A percentile compares a stretch with the other conserved stretches of the same genome.
Evolutionary conservation across 2,797 vertebrate species (phyloP).

Genomic region (Lepus oiostolus): DNA sequence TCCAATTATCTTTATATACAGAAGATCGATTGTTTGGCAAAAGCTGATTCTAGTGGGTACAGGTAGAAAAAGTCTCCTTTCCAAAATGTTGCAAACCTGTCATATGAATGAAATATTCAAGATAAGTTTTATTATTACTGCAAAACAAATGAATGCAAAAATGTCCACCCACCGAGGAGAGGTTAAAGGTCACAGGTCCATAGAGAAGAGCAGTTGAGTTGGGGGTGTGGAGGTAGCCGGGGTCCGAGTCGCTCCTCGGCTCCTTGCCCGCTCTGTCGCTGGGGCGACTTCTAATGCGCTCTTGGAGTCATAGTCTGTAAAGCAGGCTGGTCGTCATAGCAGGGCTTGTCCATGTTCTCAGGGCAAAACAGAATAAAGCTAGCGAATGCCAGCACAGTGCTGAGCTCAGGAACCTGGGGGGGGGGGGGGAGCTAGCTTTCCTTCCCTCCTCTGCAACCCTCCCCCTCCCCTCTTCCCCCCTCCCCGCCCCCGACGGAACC

Average conservation of each 20-base stretch:
- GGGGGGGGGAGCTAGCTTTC: fast-evolving
- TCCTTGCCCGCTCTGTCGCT: not conserved
- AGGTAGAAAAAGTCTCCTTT: conserved; percentile 26
- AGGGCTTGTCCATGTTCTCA: not conserved
- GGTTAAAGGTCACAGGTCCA: not conserved
- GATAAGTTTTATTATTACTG: not conserved
- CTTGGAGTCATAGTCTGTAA: not conserved
- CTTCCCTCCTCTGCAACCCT: fast-evolving
- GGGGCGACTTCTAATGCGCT: not conserved
- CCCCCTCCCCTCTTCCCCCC: not conserved
- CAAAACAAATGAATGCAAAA: not conserved
- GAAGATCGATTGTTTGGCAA: conserved; percentile 19
- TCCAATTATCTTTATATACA: no score
- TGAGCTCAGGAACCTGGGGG: not conserved
- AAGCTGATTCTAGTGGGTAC: not conserved
- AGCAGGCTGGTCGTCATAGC: not conserved
- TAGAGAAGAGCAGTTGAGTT: not conserved
- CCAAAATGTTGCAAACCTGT: not conserved
- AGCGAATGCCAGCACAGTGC: not conserved
- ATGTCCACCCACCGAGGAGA: not conserved
- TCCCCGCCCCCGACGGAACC: not conserved
- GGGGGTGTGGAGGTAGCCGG: not conserved
- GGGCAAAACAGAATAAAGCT: not conserved
- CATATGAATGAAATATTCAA: not conserved
- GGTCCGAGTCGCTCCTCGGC: not conserved